Evolutionary conservation across 2,888 invertebrate genomes (phyloP), one percentile per base, ranked within the genome.

Genomic region (Mesorhabditis belari): DNA sequence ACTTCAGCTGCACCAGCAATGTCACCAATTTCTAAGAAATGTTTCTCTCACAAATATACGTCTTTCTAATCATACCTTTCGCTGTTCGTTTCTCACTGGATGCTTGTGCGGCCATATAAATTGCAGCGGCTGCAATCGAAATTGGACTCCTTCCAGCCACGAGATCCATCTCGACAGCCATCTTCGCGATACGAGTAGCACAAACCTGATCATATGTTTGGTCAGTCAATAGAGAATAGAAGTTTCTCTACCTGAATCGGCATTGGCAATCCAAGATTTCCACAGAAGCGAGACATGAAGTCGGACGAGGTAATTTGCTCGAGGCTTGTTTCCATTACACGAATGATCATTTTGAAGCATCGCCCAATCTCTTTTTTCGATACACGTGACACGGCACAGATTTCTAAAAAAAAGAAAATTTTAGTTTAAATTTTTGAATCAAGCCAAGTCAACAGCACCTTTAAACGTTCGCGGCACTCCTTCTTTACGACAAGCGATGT

Each of bases 1-100:
- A 93, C 94, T 82, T 98, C 96, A 3, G 96, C 96, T 0, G 94
- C 95, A 44, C 96, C 96, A 35, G 96, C 94, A 73, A 95, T 92
- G 80, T 96, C 95, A 0, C 95, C 94, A 74, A 98, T 96, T 84
- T 98, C 96, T 85, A 77, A 12, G 73, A 63, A 25, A 9, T 19
- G 57, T 44, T 50, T 5, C 4, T 55, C n/a, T 17, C 44, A 35
- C 1, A n/a, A 35, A 35, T 9, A n/a, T 35, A 35, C n/a, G n/a
- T 49, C 4, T 6, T 24, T 35, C 27, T 25, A 24, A n/a, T 5
- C 51, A 6, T 27, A 85, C 85, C 84, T 83, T 93, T 94, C 81
- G 93, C 93, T 68, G 91, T 90, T 75, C 90, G 88, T 81, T 95
- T 91, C 75, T 91, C 91, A 0, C 92, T 92, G 0, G 94, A 92